These are phyloP conservation scores for Paralichthys olivaceus DNA, from an alignment of 2,113 vertebrate genomes.

Conservation along the genomic window DNA sequence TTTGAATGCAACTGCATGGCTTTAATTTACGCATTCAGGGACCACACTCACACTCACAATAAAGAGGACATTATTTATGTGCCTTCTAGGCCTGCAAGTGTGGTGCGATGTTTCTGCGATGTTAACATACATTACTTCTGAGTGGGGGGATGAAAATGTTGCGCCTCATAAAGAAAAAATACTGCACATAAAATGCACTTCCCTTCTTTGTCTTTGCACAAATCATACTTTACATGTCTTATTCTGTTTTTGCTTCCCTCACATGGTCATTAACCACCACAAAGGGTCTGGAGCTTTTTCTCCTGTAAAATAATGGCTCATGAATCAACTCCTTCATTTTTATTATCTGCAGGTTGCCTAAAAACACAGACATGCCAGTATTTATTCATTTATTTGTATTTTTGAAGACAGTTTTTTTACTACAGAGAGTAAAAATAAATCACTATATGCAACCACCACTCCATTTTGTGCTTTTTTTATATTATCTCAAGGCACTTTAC, in stretches of 20 bases:
- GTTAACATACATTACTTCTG: background rate
- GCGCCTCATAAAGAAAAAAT: constrained; percentile 5
- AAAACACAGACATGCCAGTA: background rate
- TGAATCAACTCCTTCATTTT: background rate
- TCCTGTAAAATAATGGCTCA: background rate
- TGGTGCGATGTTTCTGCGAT: background rate
- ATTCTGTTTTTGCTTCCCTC: background rate
- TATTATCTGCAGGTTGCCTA: background rate
- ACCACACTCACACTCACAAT: background rate
- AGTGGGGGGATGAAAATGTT: background rate
- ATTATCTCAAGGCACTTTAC: too few species aligned
- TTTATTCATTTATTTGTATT: background rate
- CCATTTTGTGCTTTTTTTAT: too few species aligned
- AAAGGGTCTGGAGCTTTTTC: background rate
- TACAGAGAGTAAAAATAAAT: too few species aligned
- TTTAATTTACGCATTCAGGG: constrained; percentile 1
- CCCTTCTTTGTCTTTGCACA: background rate
- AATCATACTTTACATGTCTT: background rate
- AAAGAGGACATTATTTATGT: background rate
- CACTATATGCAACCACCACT: too few species aligned
- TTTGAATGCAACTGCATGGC: background rate
- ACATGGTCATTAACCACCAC: background rate
- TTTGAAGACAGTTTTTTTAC: background rate
- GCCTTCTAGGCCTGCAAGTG: background rate
- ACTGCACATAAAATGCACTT: background rate